Evolutionary conservation across 2,797 vertebrate genomes (phyloP), one percentile per base, ranked within the genome.

Genomic region (Buphagus erythrorhynchus): DNA sequence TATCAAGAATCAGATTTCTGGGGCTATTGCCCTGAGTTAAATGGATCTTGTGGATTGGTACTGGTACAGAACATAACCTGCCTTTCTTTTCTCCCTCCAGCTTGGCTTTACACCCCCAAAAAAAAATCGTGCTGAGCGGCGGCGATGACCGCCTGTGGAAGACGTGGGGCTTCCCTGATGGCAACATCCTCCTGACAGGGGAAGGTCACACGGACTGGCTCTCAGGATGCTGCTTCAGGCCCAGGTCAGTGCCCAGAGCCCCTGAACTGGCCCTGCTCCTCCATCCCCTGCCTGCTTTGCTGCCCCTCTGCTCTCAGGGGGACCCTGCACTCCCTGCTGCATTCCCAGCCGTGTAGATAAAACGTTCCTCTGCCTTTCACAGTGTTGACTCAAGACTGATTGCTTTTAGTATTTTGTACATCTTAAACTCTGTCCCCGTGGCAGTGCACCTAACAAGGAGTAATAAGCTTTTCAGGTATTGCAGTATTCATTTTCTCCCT

Each of bases 171-270:
- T 88, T 99, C 51, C 98, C 97, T 5, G 95, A 93, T 24, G 98
- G 98, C 43, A 97, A 97, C 22, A 96, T 98, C 94, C 93, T 99
- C 24, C 87, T 98, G 97, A 98, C 98, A 1, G 99, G 98, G 15
- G 97, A 98, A 59, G 99, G 99, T 14, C 99, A 99, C 96, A 98
- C 97, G 1, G 99, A 99, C 65, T 99, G 99, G 98, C 95, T 99
- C 79, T 99, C 98, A 0, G 97, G 97, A 66, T 99, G 99, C 97
- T 98, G 98, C 95, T 99, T 99, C 93, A 98, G 99, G 68, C 98
- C 98, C 81, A 98, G 98, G 98, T 98, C 65, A 98, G 98, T 97
- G 59, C 61, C 91, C 46, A 66, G n/a, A 72, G 43, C 17, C 19
- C 82, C 51, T 42, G 61, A 49, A 10, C 10, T 4, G 69, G 42